Evolutionary conservation across 1,140 invertebrate species (phyloP).

Genomic region (Nilaparvata lugens): DNA sequence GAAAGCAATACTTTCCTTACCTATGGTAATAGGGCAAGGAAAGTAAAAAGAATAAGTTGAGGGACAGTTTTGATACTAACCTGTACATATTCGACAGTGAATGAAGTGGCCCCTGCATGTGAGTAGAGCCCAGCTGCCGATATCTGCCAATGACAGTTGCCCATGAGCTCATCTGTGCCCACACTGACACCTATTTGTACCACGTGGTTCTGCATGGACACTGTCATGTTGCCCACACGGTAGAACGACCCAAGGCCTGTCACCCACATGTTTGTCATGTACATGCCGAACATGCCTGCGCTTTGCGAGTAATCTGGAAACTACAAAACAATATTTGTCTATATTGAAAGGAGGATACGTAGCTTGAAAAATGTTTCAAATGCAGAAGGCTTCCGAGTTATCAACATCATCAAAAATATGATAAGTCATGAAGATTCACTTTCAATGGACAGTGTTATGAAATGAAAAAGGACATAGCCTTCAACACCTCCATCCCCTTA

Average conservation of each 20-base stretch:
- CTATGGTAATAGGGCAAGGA: too few relatives aligned
- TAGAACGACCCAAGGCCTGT: slow-evolving; percentile 69
- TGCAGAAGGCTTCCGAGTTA: too few relatives aligned
- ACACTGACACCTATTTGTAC: slow-evolving; percentile 53
- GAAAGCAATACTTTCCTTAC: too few relatives aligned
- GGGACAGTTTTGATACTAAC: slow-evolving; percentile 28
- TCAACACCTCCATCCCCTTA: too few relatives aligned
- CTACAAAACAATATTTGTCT: too few relatives aligned
- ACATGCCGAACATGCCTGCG: slow-evolving; percentile 53
- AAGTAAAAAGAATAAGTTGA: too few relatives aligned
- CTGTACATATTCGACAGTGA: slow-evolving; percentile 59
- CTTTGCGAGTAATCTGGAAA: slow-evolving; percentile 55
- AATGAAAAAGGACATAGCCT: too few relatives aligned
- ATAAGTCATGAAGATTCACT: too few relatives aligned
- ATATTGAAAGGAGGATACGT: too few relatives aligned
- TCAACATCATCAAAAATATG: too few relatives aligned
- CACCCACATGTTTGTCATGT: slow-evolving; percentile 59
- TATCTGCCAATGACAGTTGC: slow-evolving; percentile 67
- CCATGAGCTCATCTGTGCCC: slow-evolving; percentile 66
- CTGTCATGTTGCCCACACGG: slow-evolving; percentile 63
- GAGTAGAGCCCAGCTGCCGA: slow-evolving; percentile 54
- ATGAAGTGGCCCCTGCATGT: slow-evolving; percentile 57
- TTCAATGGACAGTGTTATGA: too few relatives aligned
- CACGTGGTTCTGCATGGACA: slow-evolving; percentile 61
- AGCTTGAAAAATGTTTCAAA: too few relatives aligned